Evolutionary conservation across 2,888 invertebrate genomes (phyloP), one percentile per base, ranked within the genome.

Genomic region (Melanostoma scalare): DNA sequence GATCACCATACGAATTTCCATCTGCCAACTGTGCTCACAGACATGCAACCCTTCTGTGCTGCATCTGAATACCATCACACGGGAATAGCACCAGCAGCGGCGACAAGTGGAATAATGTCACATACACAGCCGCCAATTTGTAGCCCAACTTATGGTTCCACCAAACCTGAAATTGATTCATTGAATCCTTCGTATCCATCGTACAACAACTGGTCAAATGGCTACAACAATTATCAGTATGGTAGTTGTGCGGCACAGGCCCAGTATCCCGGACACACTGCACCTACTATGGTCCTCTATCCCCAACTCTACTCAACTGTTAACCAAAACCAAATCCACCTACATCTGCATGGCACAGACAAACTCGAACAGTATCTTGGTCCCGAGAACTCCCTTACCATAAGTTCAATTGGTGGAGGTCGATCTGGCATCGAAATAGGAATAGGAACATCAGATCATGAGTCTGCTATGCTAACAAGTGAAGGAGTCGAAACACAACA

Each of bases 251-350:
- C 90, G 9, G 88, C 89, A 1, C 89, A 90, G 52, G 86, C 88
- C 30, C 89, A 89, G 60, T 88, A 88, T 58, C 87, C 89, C 6
- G 88, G 89, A 4, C 90, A 90, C 36, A 87, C 89, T 3, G 87
- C 94, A 0, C 92, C 93, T 2, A 93, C 95, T 2, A 95, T 96
- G 94, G 94, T 96, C 30, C 93, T 96, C 0, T 94, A 94, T 88
- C 96, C 96, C 0, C 95, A 96, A 88, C 92, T 96, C 0, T 95
- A 96, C 90, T 96, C 96, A 50, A 96, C 96, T 33, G 96, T 96
- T 68, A 96, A 96, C 89, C 96, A 96, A 90, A 96, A 96, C 90
- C 96, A 96, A 92, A 96, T 96, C 81, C 96, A 96, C 89, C 93
- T 96, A 31, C 96, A 96, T 88, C 90, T 95, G 36, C 96, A 96